Base-by-base conservation (phyloP, 2,888 invertebrate species). In the Lithosia quadra region DNA sequence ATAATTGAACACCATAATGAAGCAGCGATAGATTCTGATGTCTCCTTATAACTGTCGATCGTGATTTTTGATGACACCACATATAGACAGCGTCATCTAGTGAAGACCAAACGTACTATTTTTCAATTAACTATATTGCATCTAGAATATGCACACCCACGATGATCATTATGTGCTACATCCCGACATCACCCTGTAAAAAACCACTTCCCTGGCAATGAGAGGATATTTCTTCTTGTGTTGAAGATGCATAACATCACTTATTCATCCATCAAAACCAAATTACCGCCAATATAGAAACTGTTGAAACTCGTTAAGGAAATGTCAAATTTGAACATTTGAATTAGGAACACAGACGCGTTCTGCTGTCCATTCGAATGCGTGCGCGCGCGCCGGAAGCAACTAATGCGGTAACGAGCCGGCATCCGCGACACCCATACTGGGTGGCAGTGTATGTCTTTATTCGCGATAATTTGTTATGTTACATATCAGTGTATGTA, bases 351-450 rank as follows among this genome's bases (percentile, higher is more conserved):
- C 87, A 77, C 84, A 86, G 85, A 85, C 86, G 87, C 88, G 89
- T 89, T 88, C 86, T 87, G 85, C 84, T 84, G 84, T 81, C 76
- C 84, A 87, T 90, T 88, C 84, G 83, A 86, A 91, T 90, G 88
- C 88, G 82, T 80, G 82, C 69, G 84, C 86, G 85, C 86, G 80
- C 85, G 84, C 91, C 91, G 93, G 93, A 94, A 88, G 83, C 83
- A 75, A 75, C 89, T 90, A 91, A 91, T 91, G 89, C 88, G 91
- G 90, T 88, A 90, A 90, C 90, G 80, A 89, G 88, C 85, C 79
- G 80, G 78, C 89, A 88, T 91, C 91, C 91, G 91, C 86, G 83
- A 75, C 83, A 75, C 83, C 87, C 83, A 79, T 85, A 84, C 75
- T 80, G 79, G 84, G 81, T 77, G 80, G 76, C 73, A 59, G 72